phyloP scores from a whole-genome alignment of 2,797 vertebrate species.

The Macroramphosus scolopax region DNA sequence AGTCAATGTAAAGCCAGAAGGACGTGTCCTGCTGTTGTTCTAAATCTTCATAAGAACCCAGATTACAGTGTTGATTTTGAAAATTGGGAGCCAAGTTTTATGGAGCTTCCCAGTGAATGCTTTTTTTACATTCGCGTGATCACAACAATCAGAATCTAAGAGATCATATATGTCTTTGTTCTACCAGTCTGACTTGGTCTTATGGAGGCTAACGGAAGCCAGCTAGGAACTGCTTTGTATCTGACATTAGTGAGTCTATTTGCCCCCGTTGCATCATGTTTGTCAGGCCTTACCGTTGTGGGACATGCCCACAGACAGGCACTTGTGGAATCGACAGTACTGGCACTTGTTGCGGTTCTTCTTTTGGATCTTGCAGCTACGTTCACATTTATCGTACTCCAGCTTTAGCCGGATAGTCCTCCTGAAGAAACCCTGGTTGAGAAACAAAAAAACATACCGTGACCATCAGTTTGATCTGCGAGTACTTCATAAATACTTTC shows the following conservation, averaged over 20 bases:
- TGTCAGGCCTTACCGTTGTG: constrained; percentile 85
- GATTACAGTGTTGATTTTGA: not conserved
- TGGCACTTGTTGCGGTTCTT: constrained; percentile 98
- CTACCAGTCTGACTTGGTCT: too few relatives aligned
- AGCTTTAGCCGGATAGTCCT: constrained; percentile 91
- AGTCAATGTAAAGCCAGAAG: constrained; percentile 34
- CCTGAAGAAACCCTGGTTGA: constrained; percentile 89
- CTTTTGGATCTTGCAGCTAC: constrained; percentile 92
- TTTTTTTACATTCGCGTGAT: too few relatives aligned
- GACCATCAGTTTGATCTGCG: too few relatives aligned
- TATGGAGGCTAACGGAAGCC: too few relatives aligned
- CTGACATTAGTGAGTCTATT: too few relatives aligned
- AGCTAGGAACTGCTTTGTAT: too few relatives aligned
- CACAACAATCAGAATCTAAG: too few relatives aligned
- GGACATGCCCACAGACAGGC: constrained; percentile 95
- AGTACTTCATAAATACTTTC: too few relatives aligned
- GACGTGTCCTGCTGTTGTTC: constrained; percentile 22
- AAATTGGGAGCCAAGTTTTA: constrained; percentile 14
- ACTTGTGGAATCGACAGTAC: constrained; percentile 94
- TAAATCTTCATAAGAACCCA: constrained; percentile 10
- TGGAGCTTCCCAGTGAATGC: not conserved
- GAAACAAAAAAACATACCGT: constrained; percentile 4
- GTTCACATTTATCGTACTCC: constrained; percentile 88
- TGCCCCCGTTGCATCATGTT: too few relatives aligned
- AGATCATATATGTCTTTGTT: too few relatives aligned